A percentile compares a stretch with the other conserved stretches of the same genome.
phyloP scores from a whole-genome alignment of 2,888 invertebrate genomes.

The Dinocampus coccinellae region DNA sequence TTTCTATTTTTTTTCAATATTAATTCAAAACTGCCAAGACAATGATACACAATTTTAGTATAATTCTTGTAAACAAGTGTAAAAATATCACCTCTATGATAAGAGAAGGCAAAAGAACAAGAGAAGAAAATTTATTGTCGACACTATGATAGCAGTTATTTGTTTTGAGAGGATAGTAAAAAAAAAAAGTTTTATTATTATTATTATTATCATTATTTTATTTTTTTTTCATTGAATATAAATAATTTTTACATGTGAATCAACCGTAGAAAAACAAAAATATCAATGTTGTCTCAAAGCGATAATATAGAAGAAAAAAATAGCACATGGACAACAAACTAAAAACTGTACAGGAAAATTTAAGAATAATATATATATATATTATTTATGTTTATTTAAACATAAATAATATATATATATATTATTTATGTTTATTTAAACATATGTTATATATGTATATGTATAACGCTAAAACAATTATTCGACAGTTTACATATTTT shows the following conservation, averaged over 20 bases:
- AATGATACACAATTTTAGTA: too few species aligned
- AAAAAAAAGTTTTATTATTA: too few species aligned
- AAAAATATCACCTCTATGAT: background rate
- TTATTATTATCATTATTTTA: too few species aligned
- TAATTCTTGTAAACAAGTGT: background rate
- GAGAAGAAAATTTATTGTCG: background rate
- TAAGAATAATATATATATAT: background rate
- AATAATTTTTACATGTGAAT: background rate
- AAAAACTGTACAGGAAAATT: background rate
- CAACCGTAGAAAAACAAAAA: background rate
- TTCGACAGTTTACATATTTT: constrained; percentile 54
- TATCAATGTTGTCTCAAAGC: background rate
- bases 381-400: background rate
- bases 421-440: constrained; percentile 14
- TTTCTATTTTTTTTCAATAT: too few species aligned
- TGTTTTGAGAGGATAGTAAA: too few species aligned
- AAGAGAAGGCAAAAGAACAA: background rate
- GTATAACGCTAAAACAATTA: constrained; percentile 32
- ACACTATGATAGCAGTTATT: too few species aligned
- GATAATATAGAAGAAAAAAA: background rate
- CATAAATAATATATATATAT: constrained; percentile 26
- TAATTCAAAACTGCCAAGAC: too few species aligned
- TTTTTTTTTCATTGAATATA: background rate
- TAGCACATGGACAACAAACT: background rate
- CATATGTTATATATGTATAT: constrained; percentile 24